Conservation (phyloP, 2,797 vertebrate species). For the Poeciliopsis paucimaculata region DNA sequence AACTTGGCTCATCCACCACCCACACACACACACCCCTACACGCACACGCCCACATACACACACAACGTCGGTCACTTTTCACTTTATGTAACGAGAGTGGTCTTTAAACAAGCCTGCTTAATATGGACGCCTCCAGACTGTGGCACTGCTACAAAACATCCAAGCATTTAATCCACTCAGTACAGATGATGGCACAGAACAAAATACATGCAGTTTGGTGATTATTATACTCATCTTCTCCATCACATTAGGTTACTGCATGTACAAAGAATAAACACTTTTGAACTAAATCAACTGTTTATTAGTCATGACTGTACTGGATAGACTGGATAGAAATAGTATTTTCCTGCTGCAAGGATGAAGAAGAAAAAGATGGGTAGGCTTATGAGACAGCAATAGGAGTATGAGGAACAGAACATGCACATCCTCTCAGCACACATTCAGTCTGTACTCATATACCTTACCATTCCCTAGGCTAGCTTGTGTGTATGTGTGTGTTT, state of each 20-base stretch:
- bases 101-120: slow-evolving; percentile 45
- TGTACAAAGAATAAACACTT: background rate
- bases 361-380: background rate
- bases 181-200: slow-evolving; percentile 53
- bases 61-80: slow-evolving; percentile 31
- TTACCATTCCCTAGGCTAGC: slow-evolving; percentile 43
- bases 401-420: slow-evolving; percentile 31
- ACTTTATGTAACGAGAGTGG: slow-evolving; percentile 33
- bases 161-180: slow-evolving; percentile 49
- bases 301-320: background rate
- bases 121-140: slow-evolving; percentile 59
- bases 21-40: slow-evolving; percentile 25
- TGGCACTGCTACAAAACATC: slow-evolving; percentile 51
- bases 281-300: slow-evolving; percentile 4
- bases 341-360: background rate
- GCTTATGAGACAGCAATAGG: background rate
- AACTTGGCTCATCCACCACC: slow-evolving; percentile 40
- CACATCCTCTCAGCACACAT: slow-evolving; percentile 41
- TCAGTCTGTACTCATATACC: slow-evolving; percentile 33
- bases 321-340: slow-evolving; percentile 14
- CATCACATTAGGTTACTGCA: slow-evolving; percentile 28
- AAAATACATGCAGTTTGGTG: slow-evolving; percentile 33
- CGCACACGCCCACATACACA: slow-evolving; percentile 35
- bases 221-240: slow-evolving; percentile 35
- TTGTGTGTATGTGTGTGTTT: slow-evolving; percentile 29